Evolutionary conservation across 2,888 invertebrate genomes (phyloP).

Genomic region (Noctua fimbriata): DNA sequence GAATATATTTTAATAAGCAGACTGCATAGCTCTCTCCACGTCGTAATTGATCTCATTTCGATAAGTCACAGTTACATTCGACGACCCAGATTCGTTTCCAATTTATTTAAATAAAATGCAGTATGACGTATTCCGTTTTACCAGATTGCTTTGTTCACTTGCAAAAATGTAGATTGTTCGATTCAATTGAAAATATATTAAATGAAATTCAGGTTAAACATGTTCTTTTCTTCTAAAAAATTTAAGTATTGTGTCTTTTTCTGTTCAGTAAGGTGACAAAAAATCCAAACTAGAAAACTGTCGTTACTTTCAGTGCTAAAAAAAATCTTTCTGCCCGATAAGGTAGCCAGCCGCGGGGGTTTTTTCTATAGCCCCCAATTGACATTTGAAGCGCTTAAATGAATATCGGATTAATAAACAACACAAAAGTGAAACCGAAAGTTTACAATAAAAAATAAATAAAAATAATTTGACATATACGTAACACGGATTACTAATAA

Average conservation of each 20-base stretch:
- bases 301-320: neutral
- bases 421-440: conserved; percentile 53
- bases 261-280: neutral
- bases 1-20: conserved; percentile 7
- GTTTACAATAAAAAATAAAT: conserved; percentile 32
- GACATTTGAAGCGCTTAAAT: conserved; percentile 2
- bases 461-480: conserved; percentile 34
- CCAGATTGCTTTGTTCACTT: conserved; percentile 25
- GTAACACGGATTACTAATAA: conserved; percentile 52
- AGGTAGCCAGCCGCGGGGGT: neutral
- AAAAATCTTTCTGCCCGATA: too few relatives aligned
- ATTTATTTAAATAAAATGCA: conserved; percentile 58
- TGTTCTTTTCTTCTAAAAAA: conserved; percentile 11
- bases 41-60: conserved; percentile 41
- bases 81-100: conserved; percentile 53
- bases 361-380: neutral
- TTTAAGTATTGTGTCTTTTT: neutral
- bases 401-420: conserved; percentile 16
- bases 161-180: conserved; percentile 3
- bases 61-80: conserved; percentile 47
- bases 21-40: conserved; percentile 4
- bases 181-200: conserved; percentile 18
- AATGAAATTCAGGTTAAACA: conserved; percentile 22
- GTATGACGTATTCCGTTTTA: conserved; percentile 27
- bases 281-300: neutral